Evolutionary conservation across 2,888 invertebrate genomes (phyloP), one percentile per base, ranked within the genome.

Genomic region (Epicampocera succincta): DNA sequence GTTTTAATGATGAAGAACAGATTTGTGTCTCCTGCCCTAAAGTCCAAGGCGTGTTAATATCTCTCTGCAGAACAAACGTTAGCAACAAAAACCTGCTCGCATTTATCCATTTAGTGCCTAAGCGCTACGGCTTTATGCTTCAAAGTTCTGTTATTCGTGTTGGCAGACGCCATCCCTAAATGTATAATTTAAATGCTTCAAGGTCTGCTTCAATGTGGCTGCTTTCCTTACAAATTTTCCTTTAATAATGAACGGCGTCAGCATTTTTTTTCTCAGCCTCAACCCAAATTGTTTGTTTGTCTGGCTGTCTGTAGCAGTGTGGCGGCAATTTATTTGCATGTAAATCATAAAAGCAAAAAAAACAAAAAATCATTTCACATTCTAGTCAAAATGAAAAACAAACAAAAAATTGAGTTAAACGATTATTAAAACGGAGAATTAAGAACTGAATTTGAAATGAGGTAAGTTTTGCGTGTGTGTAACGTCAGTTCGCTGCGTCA

Each of bases 221-320:
- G 21, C 74, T 66, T 38, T 65, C 65, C 38, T 21, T 69, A 54
- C 46, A 63, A 66, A 56, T 54, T 71, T 80, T 75, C 58, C 63
- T 58, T 15, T 71, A 75, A 80, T 83, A 83, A 83, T 83, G 69
- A 80, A 77, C 83, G 80, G 83, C 83, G 83, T 83, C 83, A 83
- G 58, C 68, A 68, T 65, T 65, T 19, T 15, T 25, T 44, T 25
- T 42, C 48, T 61, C 42, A 58, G 61, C 66, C n/a, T 50, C 63
- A 25, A 44, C 1, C 19, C 25, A 48, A 42, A 71, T 76, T 54
- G 63, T 42, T 42, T n/a, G 13, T 33, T 33, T 33, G 17, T 63
- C 33, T 61, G 17, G 56, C 48, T 38, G 66, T 25, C 21, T 58
- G 3, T 65, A 65, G 65, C 63, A 65, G 78, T 63, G 65, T 66